These are phyloP conservation scores for Phalacrocorax pelagicus DNA, from an alignment of 2,113 vertebrate genomes.

Conservation along the genomic window DNA sequence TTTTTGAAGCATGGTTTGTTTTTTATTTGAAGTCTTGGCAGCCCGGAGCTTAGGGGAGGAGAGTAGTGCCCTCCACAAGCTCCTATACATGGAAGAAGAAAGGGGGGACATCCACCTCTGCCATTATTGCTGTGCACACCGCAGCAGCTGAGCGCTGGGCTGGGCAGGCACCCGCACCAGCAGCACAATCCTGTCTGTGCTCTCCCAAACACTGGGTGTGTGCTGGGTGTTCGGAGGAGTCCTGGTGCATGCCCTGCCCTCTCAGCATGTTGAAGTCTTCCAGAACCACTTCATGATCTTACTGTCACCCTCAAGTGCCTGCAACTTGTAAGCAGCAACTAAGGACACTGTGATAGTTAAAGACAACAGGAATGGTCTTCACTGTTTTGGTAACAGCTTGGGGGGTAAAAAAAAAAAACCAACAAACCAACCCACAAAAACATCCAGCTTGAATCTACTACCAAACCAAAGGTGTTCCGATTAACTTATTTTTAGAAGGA, in stretches of 20 bases:
- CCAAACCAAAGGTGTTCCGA: background rate
- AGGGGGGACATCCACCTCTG: background rate
- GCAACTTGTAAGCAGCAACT: background rate
- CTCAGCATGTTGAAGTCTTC: background rate
- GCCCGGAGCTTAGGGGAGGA: background rate
- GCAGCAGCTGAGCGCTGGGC: background rate
- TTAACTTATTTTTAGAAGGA: background rate
- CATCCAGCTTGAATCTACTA: background rate
- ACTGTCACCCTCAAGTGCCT: background rate
- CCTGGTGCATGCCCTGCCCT: background rate
- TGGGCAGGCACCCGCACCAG: background rate
- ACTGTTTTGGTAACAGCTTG: background rate
- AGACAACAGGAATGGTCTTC: background rate
- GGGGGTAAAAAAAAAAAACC: background rate
- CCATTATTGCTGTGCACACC: background rate
- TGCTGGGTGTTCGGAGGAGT: no score
- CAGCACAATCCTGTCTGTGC: background rate
- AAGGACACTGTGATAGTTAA: background rate
- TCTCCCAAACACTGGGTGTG: rapidly evolving
- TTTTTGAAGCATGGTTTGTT: background rate
- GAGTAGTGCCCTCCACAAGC: background rate
- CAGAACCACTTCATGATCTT: background rate
- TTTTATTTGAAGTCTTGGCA: background rate
- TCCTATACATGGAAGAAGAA: background rate
- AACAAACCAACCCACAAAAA: background rate